Evolutionary conservation across 2,888 invertebrate genomes (phyloP), one percentile per base, ranked within the genome.

Genomic region (Biston stratarius): DNA sequence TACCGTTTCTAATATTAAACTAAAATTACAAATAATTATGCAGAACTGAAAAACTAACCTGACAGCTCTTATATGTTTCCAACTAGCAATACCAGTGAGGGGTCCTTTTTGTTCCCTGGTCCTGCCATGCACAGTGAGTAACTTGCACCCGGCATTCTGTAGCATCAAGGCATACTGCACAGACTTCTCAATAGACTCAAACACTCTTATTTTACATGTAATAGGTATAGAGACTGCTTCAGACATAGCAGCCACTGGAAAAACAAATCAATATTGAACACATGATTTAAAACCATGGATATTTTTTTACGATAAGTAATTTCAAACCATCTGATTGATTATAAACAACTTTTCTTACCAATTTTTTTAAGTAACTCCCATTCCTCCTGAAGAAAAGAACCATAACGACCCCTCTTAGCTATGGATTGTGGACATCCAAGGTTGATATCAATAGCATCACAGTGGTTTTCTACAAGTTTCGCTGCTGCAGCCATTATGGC

Each of bases 391-490:
- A 99, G 94, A 91, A 97, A 99, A 36, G 99, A 96, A 12, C 99
- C 99, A 92, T 99, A 99, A 88, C 96, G 97, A 9, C 99, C 99
- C 76, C 98, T 94, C 85, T 97, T 98, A 0, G 99, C 99, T 79
- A 99, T 99, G 24, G 98, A 97, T 91, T 99, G 99, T 0, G 99
- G 99, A 89, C 99, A 99, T 5, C 99, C 99, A 71, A 99, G 95
- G 92, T 99, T 99, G 61, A 99, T 95, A 89, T 99, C 99, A 70
- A 99, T 96, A 8, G 98, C 99, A 92, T 99, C 98, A 94, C 99
- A 99, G 79, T 96, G 93, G 57, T 96, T 95, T 88, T 98, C 97
- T 7, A 98, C 99, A 51, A 98, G 88, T 74, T 96, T 94, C 1
- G 98, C 98, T 42, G 99, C 99, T 85, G 97, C 96, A 67, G 98